Percentiles rank a stretch among this genome's conserved stretches.
These are phyloP conservation scores for Odontomachus brunneus DNA, from an alignment of 1,140 invertebrate species.

Conservation along the genomic window DNA sequence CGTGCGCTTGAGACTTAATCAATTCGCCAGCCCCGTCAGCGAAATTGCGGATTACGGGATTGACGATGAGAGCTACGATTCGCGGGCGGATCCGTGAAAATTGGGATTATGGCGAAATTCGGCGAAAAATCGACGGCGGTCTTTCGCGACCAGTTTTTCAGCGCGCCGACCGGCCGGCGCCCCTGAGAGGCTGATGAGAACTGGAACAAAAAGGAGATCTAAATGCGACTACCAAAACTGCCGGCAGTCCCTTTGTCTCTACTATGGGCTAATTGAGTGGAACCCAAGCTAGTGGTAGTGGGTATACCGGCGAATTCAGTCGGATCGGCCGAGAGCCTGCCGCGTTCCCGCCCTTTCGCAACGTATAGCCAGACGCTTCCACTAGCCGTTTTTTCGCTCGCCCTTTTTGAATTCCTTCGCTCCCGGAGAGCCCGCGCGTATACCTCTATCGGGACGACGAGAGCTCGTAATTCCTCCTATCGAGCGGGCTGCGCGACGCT, in stretches of 20 bases:
- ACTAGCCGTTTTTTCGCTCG: slow-evolving; percentile 58
- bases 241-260: slow-evolving; percentile 71
- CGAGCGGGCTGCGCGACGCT: not conserved
- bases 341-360: slow-evolving; percentile 34
- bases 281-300: slow-evolving; percentile 49
- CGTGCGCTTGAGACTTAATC: not conserved
- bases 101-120: slow-evolving; percentile 12
- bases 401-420: slow-evolving; percentile 70
- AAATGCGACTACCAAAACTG: slow-evolving; percentile 58
- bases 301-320: slow-evolving; percentile 55
- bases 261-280: slow-evolving; percentile 68
- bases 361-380: slow-evolving; percentile 32
- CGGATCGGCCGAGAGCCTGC: slow-evolving; percentile 23
- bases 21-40: not conserved
- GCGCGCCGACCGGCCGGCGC: not conserved
- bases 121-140: not conserved
- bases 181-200: slow-evolving; percentile 16
- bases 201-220: slow-evolving; percentile 16
- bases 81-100: not conserved
- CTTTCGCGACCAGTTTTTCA: slow-evolving; percentile 20
- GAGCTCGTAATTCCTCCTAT: slow-evolving; percentile 31
- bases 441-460: slow-evolving; percentile 25
- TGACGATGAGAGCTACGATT: not conserved
- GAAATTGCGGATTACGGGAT: not conserved
- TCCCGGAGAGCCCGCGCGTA: slow-evolving; percentile 14